Base-by-base conservation (phyloP, 2,797 vertebrate genomes). In the Esox lucius region DNA sequence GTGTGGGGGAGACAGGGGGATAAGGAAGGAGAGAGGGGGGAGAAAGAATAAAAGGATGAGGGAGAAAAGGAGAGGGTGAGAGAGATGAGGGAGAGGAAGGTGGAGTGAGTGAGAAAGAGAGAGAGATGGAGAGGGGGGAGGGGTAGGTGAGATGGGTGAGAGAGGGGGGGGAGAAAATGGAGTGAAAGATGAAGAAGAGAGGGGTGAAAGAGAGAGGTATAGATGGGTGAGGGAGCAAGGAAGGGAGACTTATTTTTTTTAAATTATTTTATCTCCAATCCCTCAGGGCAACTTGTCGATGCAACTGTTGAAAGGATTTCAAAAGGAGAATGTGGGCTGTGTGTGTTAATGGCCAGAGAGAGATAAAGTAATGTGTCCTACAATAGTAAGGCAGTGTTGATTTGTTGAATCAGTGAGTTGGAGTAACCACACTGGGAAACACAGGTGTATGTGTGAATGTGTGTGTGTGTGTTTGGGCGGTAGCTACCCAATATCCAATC, bases 1-100 rank as follows among this genome's bases (percentile, higher is more conserved):
- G 90, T 90, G 91, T 91, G 90, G 89, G 90, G 86, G 88, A 86
- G 86, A 85, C 26, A 66, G 65, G 48, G 65, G 48, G 51, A 51
- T 35, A 51, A 28, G 56, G 67, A 59, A 19, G 1, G 12, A 69
- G 22, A 2, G 68, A 48, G 42, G 15, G 87, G 4, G 39, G 66
- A 68, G 68, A 70, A 42, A 69, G 31, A 8, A 22, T 61, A 65
- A 56, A 85, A 86, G 80, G 79, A 80, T 87, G 85, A 83, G 86
- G 74, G 78, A 80, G 77, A 33, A 35, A n/a, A 17, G 17, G 49
- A 4, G 1, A 59, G 71, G 39, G 53, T 22, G 19, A 24, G 0
- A 13, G 9, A 42, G 39, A 9, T 42, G 12, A 19, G 15, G 39
- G 9, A 42, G 9, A 42, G 48, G n/a, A 16, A 2, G 6, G 16